Conservation (phyloP, 2,113 vertebrate genomes). For the Psettodes erumei region DNA sequence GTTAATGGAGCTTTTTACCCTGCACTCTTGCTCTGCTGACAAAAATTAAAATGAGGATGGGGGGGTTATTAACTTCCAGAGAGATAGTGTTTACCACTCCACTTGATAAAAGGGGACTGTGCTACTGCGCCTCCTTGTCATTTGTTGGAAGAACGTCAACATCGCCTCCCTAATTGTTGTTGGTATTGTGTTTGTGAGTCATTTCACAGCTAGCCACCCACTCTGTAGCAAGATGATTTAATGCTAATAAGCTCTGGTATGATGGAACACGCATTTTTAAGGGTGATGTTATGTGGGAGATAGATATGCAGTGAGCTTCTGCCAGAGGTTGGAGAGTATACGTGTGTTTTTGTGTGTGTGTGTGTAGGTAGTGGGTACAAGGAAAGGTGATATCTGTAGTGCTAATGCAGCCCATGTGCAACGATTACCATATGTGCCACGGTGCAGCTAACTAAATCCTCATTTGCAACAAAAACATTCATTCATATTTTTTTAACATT, state of each 20-base stretch:
- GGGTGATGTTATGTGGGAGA: conserved; percentile 66
- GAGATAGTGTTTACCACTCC: conserved; percentile 39
- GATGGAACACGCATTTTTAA: conserved; percentile 63
- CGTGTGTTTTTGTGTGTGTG: conserved; percentile 8
- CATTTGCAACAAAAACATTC: conserved; percentile 39
- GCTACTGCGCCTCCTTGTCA: conserved; percentile 57
- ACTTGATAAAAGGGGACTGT: conserved; percentile 41
- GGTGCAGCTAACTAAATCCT: conserved; percentile 19
- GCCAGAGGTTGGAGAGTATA: conserved; percentile 25
- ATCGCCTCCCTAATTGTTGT: conserved; percentile 69
- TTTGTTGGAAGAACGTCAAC: conserved; percentile 63
- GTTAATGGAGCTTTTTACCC: conserved; percentile 52
- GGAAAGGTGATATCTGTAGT: conserved; percentile 55
- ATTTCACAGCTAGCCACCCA: conserved; percentile 74
- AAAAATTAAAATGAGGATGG: conserved; percentile 61
- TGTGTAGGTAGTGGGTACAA: conserved; percentile 17
- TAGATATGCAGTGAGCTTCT: conserved; percentile 60
- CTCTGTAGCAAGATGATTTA: conserved; percentile 64
- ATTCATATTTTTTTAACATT: too few relatives aligned
- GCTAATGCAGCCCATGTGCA: conserved; percentile 47
- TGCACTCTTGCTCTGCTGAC: conserved; percentile 50
- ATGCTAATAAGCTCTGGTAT: conserved; percentile 65
- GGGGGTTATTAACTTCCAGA: conserved; percentile 59
- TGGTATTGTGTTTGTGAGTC: conserved; percentile 67
- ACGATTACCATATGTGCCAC: conserved; percentile 45